phyloP scores from a whole-genome alignment of 1,140 invertebrate species.

The Pseudoatta argentina region DNA sequence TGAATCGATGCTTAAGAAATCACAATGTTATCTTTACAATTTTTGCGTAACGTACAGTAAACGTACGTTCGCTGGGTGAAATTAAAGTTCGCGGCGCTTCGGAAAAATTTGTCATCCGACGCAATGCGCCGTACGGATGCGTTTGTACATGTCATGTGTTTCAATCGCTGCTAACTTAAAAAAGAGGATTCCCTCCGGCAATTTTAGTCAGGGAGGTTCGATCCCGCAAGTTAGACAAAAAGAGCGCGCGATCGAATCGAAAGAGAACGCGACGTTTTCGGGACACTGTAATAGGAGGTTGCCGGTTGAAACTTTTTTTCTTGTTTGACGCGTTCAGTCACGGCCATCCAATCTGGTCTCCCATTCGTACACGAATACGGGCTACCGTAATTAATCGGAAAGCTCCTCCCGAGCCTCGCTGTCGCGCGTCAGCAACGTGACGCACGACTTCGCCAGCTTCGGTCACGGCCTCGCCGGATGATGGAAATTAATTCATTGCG shows the following conservation, averaged over 20 bases:
- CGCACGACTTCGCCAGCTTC: slow-evolving; percentile 32
- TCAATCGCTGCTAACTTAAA: slow-evolving; percentile 1
- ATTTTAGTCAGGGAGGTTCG: slow-evolving; percentile 36
- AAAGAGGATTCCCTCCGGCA: neutral
- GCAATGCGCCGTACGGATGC: neutral
- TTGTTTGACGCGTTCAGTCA: slow-evolving; percentile 39
- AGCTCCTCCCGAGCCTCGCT: slow-evolving; percentile 57
- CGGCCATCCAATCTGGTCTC: slow-evolving; percentile 55
- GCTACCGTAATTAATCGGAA: slow-evolving; percentile 65
- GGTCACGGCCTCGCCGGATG: slow-evolving; percentile 28
- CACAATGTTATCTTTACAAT: neutral
- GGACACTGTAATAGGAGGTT: neutral
- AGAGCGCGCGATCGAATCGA: neutral
- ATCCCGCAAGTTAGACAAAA: neutral
- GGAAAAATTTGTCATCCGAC: neutral
- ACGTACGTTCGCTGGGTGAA: neutral
- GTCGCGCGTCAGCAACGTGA: slow-evolving; percentile 52
- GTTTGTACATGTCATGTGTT: neutral
- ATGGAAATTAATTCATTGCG: slow-evolving; percentile 64
- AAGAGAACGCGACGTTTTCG: slow-evolving; percentile 8
- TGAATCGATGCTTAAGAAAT: neutral
- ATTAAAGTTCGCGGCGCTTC: neutral
- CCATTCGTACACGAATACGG: slow-evolving; percentile 14
- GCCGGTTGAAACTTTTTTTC: slow-evolving; percentile 18
- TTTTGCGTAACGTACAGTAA: neutral